phyloP scores from a whole-genome alignment of 2,113 vertebrate genomes.

The Chionis minor region DNA sequence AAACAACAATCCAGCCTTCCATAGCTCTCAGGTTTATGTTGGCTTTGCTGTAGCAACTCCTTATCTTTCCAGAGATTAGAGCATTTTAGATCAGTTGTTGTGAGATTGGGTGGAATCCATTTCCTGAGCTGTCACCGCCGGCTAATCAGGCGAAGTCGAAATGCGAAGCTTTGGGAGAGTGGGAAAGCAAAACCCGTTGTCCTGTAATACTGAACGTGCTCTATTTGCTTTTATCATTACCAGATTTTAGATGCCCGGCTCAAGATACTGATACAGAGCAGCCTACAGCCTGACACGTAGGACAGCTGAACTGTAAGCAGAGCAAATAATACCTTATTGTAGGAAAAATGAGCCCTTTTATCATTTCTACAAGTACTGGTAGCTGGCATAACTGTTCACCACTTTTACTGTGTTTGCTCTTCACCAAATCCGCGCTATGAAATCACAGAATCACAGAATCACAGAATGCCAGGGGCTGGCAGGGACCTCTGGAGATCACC shows the following conservation, averaged over 20 bases:
- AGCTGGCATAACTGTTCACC: neutral
- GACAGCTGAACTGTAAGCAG: neutral
- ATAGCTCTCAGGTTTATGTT: slow-evolving; percentile 66
- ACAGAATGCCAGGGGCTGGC: too few species aligned
- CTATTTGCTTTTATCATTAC: neutral
- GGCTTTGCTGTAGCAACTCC: slow-evolving; percentile 78
- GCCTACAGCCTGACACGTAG: neutral
- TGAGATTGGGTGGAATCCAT: slow-evolving; percentile 57
- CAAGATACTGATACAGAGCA: neutral
- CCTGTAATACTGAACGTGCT: neutral
- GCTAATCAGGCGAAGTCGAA: neutral
- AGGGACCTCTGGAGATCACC: too few species aligned
- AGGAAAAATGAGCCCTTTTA: neutral
- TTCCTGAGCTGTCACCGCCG: slow-evolving; percentile 68
- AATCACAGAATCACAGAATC: too few species aligned
- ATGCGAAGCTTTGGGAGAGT: neutral
- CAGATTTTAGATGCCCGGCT: neutral
- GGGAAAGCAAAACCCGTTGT: neutral
- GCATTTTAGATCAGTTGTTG: slow-evolving; percentile 48
- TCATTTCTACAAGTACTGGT: too few species aligned
- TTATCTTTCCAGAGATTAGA: slow-evolving; percentile 73
- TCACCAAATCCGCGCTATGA: neutral
- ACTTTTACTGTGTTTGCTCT: neutral
- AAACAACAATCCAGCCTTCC: slow-evolving; percentile 49
- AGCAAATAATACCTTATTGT: neutral